Percentiles rank a stretch among this genome's conserved stretches.
Evolutionary conservation across 2,888 invertebrate genomes (phyloP).

Genomic region (Anoplius nigerrimus): DNA sequence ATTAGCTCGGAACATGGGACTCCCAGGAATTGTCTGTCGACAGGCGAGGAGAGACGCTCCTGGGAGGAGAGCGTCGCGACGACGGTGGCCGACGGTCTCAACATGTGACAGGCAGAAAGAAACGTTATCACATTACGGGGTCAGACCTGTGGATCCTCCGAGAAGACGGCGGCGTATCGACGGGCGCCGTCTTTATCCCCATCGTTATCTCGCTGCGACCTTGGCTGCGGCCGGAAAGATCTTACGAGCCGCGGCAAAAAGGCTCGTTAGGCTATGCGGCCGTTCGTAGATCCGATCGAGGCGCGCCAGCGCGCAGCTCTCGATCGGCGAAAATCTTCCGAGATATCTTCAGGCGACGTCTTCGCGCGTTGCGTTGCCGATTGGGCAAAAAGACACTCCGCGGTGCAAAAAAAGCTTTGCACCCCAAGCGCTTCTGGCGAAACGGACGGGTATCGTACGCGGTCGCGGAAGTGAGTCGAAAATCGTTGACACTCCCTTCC

Average conservation of each 20-base stretch:
- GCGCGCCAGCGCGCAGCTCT: slow-evolving; percentile 9
- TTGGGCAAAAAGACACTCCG: slow-evolving; percentile 19
- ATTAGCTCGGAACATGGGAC: no score
- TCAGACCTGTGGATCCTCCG: slow-evolving; percentile 52
- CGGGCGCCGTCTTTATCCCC: slow-evolving; percentile 37
- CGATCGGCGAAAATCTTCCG: background rate
- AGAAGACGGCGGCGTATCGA: background rate
- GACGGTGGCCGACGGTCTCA: slow-evolving; percentile 28
- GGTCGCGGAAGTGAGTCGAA: no score
- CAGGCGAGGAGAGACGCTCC: slow-evolving; percentile 2
- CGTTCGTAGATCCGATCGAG: slow-evolving; percentile 18
- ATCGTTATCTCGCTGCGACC: slow-evolving; percentile 48
- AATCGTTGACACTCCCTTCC: no score
- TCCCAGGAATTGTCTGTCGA: no score
- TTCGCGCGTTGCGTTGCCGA: slow-evolving; percentile 39
- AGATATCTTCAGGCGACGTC: slow-evolving; percentile 42
- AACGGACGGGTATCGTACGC: no score
- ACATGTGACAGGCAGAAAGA: slow-evolving; percentile 1
- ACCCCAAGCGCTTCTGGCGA: no score
- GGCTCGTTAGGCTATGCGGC: slow-evolving; percentile 31
- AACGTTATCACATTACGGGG: slow-evolving; percentile 9
- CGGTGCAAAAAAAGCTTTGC: no score
- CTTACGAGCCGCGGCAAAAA: slow-evolving; percentile 33
- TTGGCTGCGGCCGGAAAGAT: slow-evolving; percentile 46
- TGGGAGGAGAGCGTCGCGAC: slow-evolving; percentile 13